These are phyloP conservation scores for Sarcophaga carnaria DNA, from an alignment of 2,888 invertebrate species.

Conservation along the genomic window DNA sequence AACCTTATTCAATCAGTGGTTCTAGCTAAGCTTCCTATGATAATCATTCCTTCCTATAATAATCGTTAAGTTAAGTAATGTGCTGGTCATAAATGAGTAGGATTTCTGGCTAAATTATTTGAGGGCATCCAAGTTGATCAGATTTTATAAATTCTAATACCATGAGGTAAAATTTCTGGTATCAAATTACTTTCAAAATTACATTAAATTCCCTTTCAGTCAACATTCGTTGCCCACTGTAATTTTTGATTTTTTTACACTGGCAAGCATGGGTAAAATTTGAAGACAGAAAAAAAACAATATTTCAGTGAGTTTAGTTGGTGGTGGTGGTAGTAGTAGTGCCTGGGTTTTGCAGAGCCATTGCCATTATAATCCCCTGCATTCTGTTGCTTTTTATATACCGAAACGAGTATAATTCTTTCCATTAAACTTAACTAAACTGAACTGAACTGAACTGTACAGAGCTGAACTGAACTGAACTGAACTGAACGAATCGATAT, in stretches of 20 bases:
- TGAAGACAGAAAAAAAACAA: not conserved
- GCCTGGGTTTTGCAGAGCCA: slow-evolving; percentile 24
- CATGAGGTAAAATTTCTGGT: no score
- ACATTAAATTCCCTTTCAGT: no score
- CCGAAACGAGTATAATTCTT: not conserved
- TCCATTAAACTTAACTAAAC: not conserved
- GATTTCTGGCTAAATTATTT: no score
- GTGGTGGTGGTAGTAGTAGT: not conserved
- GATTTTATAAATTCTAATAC: no score
- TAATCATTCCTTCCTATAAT: no score
- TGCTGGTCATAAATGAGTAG: no score
- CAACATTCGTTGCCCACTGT: not conserved
- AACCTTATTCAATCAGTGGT: no score
- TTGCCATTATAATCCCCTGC: slow-evolving; percentile 42
- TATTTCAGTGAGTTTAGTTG: not conserved
- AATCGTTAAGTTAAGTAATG: no score
- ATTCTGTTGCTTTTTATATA: not conserved
- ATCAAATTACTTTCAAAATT: no score
- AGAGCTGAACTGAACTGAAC: slow-evolving; percentile 11
- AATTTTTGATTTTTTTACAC: not conserved
- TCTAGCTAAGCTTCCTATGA: no score
- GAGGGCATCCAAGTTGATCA: no score
- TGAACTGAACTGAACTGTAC: slow-evolving; percentile 35
- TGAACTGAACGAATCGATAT: slow-evolving; percentile 59
- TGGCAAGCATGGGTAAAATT: not conserved